Evolutionary conservation across 1,140 invertebrate genomes (phyloP).

Genomic region (Drosophila dunni): DNA sequence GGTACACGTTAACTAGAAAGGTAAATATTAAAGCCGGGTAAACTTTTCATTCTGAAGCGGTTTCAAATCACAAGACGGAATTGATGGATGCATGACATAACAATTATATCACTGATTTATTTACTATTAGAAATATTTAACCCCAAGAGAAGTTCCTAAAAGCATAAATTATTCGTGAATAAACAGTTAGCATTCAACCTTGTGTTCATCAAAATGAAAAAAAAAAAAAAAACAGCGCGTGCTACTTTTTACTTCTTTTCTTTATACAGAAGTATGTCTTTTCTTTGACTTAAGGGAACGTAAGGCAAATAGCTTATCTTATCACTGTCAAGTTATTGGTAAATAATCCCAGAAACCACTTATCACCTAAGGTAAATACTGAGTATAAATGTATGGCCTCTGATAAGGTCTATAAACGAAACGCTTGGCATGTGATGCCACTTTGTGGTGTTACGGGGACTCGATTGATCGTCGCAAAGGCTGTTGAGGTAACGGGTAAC

Average conservation of each 20-base stretch:
- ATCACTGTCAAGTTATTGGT: conserved; percentile 72
- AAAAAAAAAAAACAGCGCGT: conserved; percentile 43
- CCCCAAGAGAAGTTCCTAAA: background rate
- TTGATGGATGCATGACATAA: conserved; percentile 60
- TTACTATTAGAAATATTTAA: conserved; percentile 16
- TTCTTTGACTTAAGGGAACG: conserved; percentile 24
- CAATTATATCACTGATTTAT: conserved; percentile 62
- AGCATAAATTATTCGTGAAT: conserved; percentile 1
- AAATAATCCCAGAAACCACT: conserved; percentile 67
- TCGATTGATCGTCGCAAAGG: conserved; percentile 63
- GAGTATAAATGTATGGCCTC: conserved; percentile 50
- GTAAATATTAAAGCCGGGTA: conserved; percentile 57
- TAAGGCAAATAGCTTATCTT: conserved; percentile 53
- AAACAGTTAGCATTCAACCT: conserved; percentile 19
- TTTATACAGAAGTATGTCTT: conserved; percentile 4
- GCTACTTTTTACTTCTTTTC: conserved; percentile 42
- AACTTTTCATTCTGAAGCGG: conserved; percentile 25
- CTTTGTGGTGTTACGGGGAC: conserved; percentile 9
- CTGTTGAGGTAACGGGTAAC: conserved; percentile 32
- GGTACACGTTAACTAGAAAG: conserved; percentile 48
- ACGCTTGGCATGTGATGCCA: conserved; percentile 64
- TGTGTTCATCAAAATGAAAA: background rate
- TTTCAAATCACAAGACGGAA: conserved; percentile 70
- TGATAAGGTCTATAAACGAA: conserved; percentile 57
- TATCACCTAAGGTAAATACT: conserved; percentile 58